These are phyloP conservation scores for Operophtera brumata DNA, from an alignment of 2,888 invertebrate genomes.

Conservation along the genomic window DNA sequence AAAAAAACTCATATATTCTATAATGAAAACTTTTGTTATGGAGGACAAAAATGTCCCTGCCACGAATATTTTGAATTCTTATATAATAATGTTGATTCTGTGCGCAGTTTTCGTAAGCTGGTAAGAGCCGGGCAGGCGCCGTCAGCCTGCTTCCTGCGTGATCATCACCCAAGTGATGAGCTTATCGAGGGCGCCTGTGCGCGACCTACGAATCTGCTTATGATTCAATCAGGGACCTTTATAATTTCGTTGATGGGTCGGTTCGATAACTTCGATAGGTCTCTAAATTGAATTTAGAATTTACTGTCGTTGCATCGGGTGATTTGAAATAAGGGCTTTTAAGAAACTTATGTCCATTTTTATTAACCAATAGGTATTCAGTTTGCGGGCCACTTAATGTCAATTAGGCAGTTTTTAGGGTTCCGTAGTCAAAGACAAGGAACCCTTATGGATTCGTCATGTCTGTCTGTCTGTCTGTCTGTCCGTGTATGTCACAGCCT, in stretches of 20 bases:
- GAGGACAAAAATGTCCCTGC: no score
- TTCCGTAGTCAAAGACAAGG: no score
- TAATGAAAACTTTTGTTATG: no score
- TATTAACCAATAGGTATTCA: not conserved
- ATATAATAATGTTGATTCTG: no score
- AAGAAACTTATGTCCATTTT: not conserved
- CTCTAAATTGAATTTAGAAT: slow-evolving; percentile 26
- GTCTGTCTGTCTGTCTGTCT: no score
- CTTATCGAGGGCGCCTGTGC: slow-evolving; percentile 33
- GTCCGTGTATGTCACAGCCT: no score
- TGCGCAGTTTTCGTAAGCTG: no score
- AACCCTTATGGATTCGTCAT: no score
- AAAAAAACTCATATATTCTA: no score
- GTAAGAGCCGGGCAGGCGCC: no score
- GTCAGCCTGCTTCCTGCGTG: not conserved
- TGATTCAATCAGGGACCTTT: slow-evolving; percentile 35
- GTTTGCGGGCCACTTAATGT: not conserved
- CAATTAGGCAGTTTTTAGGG: not conserved
- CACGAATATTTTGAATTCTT: no score
- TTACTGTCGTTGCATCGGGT: slow-evolving; percentile 12
- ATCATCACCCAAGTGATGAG: slow-evolving; percentile 33
- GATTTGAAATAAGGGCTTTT: slow-evolving; percentile 2
- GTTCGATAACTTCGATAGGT: slow-evolving; percentile 22
- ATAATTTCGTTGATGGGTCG: slow-evolving; percentile 23
- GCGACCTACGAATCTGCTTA: slow-evolving; percentile 33